A percentile compares a stretch with the other conserved stretches of the same genome.
Conservation (phyloP, 2,113 vertebrate species). For the Macroglossus sobrinus region DNA sequence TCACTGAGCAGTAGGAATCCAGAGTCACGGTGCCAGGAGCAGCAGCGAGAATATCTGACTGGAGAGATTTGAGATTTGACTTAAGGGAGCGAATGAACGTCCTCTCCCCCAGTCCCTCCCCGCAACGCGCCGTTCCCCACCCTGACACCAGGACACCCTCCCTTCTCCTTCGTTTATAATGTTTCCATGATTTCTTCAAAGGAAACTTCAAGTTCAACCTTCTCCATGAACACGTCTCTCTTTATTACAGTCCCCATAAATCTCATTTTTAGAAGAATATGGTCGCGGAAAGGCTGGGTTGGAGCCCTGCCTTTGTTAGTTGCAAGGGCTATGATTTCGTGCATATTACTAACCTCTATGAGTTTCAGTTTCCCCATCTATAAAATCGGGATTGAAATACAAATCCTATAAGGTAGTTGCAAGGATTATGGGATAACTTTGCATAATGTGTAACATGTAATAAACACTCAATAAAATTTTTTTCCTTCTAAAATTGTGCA, state of each 20-base stretch:
- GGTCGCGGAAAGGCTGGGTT: background rate
- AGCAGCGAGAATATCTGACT: background rate
- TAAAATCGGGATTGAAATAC: conserved; percentile 37
- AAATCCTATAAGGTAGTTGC: background rate
- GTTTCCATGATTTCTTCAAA: background rate
- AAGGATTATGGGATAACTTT: conserved; percentile 34
- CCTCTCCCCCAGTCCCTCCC: background rate
- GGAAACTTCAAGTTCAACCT: background rate
- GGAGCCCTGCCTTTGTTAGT: background rate
- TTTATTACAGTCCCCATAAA: background rate
- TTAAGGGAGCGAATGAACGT: background rate
- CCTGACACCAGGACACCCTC: background rate
- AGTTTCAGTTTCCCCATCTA: conserved; percentile 31
- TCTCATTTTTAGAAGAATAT: background rate
- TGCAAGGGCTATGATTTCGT: background rate
- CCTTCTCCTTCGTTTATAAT: background rate
- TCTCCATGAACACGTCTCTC: background rate
- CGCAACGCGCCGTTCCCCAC: background rate
- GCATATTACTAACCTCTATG: background rate
- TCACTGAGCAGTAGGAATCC: background rate
- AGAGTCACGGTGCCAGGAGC: background rate
- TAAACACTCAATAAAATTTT: conserved; percentile 63
- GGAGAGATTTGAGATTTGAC: background rate
- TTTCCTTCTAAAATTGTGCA: conserved; percentile 20
- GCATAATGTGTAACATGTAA: conserved; percentile 15